Conservation (phyloP, 2,113 vertebrate genomes). For the Coryphaenoides rupestris region DNA sequence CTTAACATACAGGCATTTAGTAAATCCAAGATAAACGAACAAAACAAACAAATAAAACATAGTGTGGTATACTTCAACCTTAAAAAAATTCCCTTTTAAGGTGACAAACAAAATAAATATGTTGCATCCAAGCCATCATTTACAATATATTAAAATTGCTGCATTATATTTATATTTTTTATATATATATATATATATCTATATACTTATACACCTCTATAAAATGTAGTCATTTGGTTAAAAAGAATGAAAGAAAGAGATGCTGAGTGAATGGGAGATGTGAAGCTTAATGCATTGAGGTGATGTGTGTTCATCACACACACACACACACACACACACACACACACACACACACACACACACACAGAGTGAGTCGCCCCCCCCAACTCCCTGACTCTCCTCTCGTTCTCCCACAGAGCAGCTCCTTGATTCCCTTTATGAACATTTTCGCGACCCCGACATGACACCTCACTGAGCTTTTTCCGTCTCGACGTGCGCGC, state of each 20-base stretch:
- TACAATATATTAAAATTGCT: conserved; percentile 81
- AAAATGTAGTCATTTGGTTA: conserved; percentile 66
- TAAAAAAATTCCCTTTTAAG: conserved; percentile 66
- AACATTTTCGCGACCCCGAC: no score
- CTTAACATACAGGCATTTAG: conserved; percentile 44
- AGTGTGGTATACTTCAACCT: conserved; percentile 53
- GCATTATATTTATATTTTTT: conserved; percentile 57
- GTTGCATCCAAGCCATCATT: conserved; percentile 78
- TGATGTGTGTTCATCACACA: conserved; percentile 71
- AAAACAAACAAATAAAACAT: conserved; percentile 37
- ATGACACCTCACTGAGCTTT: no score
- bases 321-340: conserved; percentile 8
- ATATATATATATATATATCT: no score
- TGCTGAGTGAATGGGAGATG: conserved; percentile 51
- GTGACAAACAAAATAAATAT: conserved; percentile 78
- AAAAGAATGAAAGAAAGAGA: conserved; percentile 30
- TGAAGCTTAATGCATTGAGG: conserved; percentile 70
- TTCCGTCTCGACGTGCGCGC: not conserved
- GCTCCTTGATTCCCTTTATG: no score
- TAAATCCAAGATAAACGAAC: conserved; percentile 42
- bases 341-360: not conserved
- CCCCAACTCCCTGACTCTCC: no score
- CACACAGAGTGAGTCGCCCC: not conserved
- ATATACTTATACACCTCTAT: conserved; percentile 46
- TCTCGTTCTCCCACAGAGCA: no score